Evolutionary conservation across 2,888 invertebrate genomes (phyloP), one percentile per base, ranked within the genome.

Genomic region (Volucella inflata): DNA sequence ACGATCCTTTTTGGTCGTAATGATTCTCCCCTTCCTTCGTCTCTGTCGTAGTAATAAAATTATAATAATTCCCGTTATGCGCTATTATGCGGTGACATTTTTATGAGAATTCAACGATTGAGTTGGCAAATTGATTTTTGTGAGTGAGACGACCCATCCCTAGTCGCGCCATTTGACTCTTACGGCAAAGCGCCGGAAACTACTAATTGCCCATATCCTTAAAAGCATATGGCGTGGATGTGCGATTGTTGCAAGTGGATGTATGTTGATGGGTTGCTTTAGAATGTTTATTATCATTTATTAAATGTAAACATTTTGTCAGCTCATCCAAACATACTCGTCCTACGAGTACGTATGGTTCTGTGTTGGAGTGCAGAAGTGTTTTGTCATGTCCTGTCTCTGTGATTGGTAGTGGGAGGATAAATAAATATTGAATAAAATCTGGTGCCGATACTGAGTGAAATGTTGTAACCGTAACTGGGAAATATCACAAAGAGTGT

Each of bases 151-250:
- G 64, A 51, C 75, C 75, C 46, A 62, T 46, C 62, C 64, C 48
- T 21, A 4, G 21, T 21, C 44, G 40, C 68, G 65, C 16, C 21
- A 14, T 16, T 55, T 38, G 0, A 64, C 21, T 17, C 16, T 36
- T 40, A 30, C 16, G 14, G 8, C 50, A 48, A 64, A 57, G 55
- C 38, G 46, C 81, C 76, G 85, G 85, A 85, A 81, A 81, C 50
- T 76, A 68, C 85, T 85, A 85, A 85, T 85, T 85, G 85, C 72
- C 85, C 85, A 85, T 85, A 85, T 85, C 85, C 81, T 81, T 85
- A 60, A 72, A 68, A 55, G 62, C 38, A 48, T 38, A 46, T 17
- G 30, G 17, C 14, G 42, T 4, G 17, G 59, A 64, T 62, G 51
- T 21, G 21, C 21, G 21, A 21, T 21, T 21, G 21, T 21, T 21